Conservation (phyloP, 2,113 vertebrate genomes). For the Lycocorax pyrrhopterus region DNA sequence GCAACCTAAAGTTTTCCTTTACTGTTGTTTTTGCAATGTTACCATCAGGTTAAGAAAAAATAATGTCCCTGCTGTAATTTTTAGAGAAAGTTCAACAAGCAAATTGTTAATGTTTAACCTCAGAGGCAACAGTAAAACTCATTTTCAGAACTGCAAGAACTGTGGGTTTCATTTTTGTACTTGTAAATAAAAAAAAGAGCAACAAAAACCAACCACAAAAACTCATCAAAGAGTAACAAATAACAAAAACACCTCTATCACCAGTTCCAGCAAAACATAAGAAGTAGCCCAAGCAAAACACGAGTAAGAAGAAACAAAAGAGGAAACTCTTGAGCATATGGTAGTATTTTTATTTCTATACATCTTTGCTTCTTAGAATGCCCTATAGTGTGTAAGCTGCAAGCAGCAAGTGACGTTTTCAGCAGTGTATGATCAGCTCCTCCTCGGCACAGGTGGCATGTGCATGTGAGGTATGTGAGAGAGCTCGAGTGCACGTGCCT, state of each 20-base stretch:
- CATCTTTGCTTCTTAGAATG: not conserved
- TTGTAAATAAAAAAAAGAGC: not conserved
- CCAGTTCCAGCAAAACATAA: not conserved
- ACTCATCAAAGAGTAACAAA: not conserved
- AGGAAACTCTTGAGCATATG: not conserved
- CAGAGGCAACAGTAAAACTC: not conserved
- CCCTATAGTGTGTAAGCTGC: not conserved
- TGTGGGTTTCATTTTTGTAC: not conserved
- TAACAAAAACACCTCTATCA: not conserved
- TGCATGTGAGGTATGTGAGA: not conserved
- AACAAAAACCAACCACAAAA: not conserved
- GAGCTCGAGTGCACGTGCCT: not conserved
- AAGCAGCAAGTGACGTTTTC: not conserved
- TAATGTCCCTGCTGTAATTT: not conserved
- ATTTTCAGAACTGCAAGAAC: not conserved
- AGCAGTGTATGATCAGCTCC: not conserved
- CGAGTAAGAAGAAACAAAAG: not conserved
- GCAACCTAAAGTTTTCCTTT: not conserved
- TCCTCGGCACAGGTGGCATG: not conserved
- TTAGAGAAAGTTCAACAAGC: not conserved
- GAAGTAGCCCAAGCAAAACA: not conserved
- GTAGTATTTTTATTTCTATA: not conserved
- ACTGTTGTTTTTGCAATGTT: not conserved
- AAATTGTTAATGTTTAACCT: conserved; percentile 41
- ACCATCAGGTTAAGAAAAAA: not conserved